Percentiles rank a stretch among this genome's conserved stretches.
These are phyloP conservation scores for Bombycilla garrulus DNA, from an alignment of 2,113 vertebrate genomes.

Conservation along the genomic window DNA sequence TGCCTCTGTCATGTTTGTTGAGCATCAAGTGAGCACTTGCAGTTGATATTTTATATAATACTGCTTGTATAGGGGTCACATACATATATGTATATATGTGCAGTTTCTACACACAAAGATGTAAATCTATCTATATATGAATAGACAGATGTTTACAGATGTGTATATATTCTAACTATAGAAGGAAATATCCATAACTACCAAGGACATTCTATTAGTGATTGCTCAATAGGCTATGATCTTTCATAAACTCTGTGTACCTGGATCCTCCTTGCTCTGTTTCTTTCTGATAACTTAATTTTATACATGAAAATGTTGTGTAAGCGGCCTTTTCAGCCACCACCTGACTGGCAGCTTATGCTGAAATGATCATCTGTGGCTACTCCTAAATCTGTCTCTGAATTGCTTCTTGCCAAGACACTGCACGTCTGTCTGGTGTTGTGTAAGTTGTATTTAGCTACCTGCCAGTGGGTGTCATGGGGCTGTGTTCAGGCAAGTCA, in stretches of 20 bases:
- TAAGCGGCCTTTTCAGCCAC: constrained; percentile 11
- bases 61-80: background rate
- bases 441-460: background rate
- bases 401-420: background rate
- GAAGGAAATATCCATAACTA: background rate
- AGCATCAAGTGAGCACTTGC: background rate
- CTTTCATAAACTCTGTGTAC: background rate
- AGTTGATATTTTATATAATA: background rate
- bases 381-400: constrained; percentile 3
- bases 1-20: background rate
- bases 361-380: constrained; percentile 5
- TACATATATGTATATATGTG: too few species aligned
- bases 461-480: background rate
- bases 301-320: background rate
- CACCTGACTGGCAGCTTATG: background rate
- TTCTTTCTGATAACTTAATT: background rate
- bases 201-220: background rate
- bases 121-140: background rate
- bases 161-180: background rate
- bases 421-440: background rate
- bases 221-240: background rate
- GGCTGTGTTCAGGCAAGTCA: background rate
- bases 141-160: background rate
- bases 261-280: background rate
- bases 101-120: background rate